A percentile compares a stretch with the other conserved stretches of the same genome.
Evolutionary conservation across 2,888 invertebrate species (phyloP).

Genomic region (Epirrhoe tristata): DNA sequence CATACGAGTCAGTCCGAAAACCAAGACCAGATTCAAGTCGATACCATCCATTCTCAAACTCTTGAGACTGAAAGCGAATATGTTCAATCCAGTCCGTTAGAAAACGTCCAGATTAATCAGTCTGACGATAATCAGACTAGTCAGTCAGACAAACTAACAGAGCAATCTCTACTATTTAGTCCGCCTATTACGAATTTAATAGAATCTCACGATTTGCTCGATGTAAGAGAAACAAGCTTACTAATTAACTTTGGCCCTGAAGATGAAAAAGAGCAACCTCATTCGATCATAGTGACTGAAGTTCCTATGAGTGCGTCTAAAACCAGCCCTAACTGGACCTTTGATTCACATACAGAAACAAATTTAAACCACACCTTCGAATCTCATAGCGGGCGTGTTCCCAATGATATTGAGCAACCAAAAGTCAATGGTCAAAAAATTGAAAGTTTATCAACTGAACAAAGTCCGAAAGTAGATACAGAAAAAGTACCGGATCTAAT

Average conservation of each 20-base stretch:
- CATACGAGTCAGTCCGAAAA: background rate
- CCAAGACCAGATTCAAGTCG: background rate
- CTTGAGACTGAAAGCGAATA: background rate
- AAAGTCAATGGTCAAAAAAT: constrained; percentile 45
- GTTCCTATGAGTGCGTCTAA: constrained; percentile 60
- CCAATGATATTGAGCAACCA: constrained; percentile 37
- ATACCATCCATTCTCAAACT: background rate
- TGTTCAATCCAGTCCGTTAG: background rate
- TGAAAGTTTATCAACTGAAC: constrained; percentile 31
- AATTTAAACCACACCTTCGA: constrained; percentile 58
- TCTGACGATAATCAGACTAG: constrained; percentile 43
- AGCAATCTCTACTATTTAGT: constrained; percentile 60
- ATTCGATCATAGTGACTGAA: constrained; percentile 78
- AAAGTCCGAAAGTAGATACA: constrained; percentile 14
- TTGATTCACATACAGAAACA: constrained; percentile 56
- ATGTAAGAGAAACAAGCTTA: constrained; percentile 59
- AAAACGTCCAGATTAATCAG: constrained; percentile 4
- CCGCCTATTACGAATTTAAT: constrained; percentile 71
- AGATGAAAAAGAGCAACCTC: constrained; percentile 78
- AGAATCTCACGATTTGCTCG: constrained; percentile 70
- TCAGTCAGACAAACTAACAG: constrained; percentile 50
- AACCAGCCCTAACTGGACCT: constrained; percentile 58
- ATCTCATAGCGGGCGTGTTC: constrained; percentile 48
- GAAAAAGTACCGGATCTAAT: constrained; percentile 13
- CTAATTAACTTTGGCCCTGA: constrained; percentile 68